Evolutionary conservation across 23 tunicate species (phyloP), one percentile per base, ranked within the genome.

Genomic region (Halocynthia roretzi): DNA sequence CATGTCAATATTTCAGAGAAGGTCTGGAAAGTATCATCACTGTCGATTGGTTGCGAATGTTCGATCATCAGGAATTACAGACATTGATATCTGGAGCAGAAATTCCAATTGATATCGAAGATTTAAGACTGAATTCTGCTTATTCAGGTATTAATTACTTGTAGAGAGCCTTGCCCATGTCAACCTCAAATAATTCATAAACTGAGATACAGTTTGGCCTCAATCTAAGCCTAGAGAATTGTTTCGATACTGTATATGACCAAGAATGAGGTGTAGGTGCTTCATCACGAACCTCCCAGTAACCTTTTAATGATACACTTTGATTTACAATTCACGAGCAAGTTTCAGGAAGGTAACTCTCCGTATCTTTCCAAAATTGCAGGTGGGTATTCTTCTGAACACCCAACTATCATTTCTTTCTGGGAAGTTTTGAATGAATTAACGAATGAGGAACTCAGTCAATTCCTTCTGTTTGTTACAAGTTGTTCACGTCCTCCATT

Each of bases 401-500:
- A 91, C 61, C 71, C 67, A 8, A 80, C 77, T 21, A 70, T 91
- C 17, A 22, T 58, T 10, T 22, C 88, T 54, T 91, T 91, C 68
- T 91, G 97, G 97, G 60, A 69, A 66, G 83, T 85, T 18, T 71
- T 91, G 61, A 50, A 64, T 4, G 75, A 58, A 51, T 76, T 85
- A 44, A 52, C 81, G 5, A 88, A 91, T 53, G 80, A 86, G 2
- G 78, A 82, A 57, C 80, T 86, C 68, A 62, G 85, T 54, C 70
- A 80, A 56, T 66, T 91, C 15, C 80, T 91, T 5, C 63, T 81
- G 72, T 91, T 91, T 71, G 97, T 85, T 0, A 85, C 97, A 10
- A 91, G 97, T 70, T 91, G 97, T 64, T 91, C 97, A 6, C 71
- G 97, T 7, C 97, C 97, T 5, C 97, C 97, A 7, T 53, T 91